Base-by-base conservation (phyloP, 2,113 vertebrate genomes). In the Poecilia latipinna region DNA sequence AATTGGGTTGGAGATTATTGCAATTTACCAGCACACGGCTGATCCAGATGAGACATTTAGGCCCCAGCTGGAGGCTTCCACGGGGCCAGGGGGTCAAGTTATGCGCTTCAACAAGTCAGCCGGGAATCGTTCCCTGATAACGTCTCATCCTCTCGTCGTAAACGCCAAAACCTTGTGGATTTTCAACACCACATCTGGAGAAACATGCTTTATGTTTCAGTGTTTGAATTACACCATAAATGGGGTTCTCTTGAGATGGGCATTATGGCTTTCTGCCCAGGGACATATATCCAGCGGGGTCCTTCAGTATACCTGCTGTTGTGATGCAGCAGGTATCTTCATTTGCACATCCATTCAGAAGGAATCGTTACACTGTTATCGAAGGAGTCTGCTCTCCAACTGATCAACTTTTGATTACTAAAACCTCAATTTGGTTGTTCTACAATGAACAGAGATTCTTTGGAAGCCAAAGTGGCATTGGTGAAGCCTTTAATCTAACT, bases 151-250 rank as follows among this genome's bases (percentile, higher is more conserved):
- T 13, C 68, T 28, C 22, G 22, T 65, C 44, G 77, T 78, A 81
- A 10, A 78, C 74, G 74, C 84, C 80, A 78, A 28, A 28, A 31
- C 11, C 11, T 74, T 66, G 74, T 83, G 83, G 63, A 79, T 87
- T 70, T 42, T 65, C 72, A 42, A 62, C 66, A 65, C 3, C 61
- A 68, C 82, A 83, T 80, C 61, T 74, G 44, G 17, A 17, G 13
- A 77, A 57, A 57, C 51, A n/a, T 57, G 51, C 3, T 57, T 48
- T 24, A 10, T 57, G 51, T 57, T 57, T 57, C 8, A 57, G 51
- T 24, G 51, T 54, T 19, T 22, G 7, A 51, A 51, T 15, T 17
- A 51, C 48, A 51, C 19, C 19, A 8, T 17, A 24, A 54, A 57
- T 3, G 2, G 51, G 1, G 7, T 57, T 57, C 5, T n/a, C 10